Percentiles rank a stretch among this genome's conserved stretches.
These are phyloP conservation scores for Molanna angustata DNA, from an alignment of 2,888 invertebrate genomes.

Conservation along the genomic window DNA sequence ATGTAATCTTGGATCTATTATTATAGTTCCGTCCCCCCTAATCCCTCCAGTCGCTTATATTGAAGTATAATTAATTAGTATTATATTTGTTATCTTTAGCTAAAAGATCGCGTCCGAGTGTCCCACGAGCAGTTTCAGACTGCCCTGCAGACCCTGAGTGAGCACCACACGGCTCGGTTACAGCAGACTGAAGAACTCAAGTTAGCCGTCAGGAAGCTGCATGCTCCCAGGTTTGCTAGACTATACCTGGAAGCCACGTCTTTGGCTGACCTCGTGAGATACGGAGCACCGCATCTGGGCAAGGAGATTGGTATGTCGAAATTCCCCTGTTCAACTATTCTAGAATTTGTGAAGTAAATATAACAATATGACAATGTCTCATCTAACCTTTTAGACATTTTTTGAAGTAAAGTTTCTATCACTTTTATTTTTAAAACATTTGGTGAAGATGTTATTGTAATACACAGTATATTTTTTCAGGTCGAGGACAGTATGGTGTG, in stretches of 20 bases:
- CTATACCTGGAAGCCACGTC: slow-evolving; percentile 81
- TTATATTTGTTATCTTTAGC: slow-evolving; percentile 48
- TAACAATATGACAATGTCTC: too few species aligned
- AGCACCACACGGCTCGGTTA: slow-evolving; percentile 66
- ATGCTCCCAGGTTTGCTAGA: slow-evolving; percentile 78
- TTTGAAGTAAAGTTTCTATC: too few species aligned
- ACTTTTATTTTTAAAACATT: too few species aligned
- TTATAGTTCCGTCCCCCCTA: too few species aligned
- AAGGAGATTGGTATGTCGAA: slow-evolving; percentile 61
- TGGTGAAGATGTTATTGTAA: too few species aligned
- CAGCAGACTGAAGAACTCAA: slow-evolving; percentile 80
- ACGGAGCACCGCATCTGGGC: slow-evolving; percentile 66
- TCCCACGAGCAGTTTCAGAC: slow-evolving; percentile 77
- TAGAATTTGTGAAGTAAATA: too few species aligned
- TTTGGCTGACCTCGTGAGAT: slow-evolving; percentile 71
- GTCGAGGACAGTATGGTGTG: slow-evolving; percentile 85
- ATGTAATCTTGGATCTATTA: too few species aligned
- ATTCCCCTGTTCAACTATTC: too few species aligned
- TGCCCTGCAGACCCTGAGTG: slow-evolving; percentile 68
- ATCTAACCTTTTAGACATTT: too few species aligned
- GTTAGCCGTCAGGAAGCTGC: slow-evolving; percentile 69
- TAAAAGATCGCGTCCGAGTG: slow-evolving; percentile 68
- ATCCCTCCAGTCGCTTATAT: too few species aligned
- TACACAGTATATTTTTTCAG: slow-evolving; percentile 46
- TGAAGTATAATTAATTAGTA: too few species aligned